A percentile compares a stretch with the other conserved stretches of the same genome.
phyloP scores from a whole-genome alignment of 2,113 vertebrate genomes.

The Phoenicopterus ruber region DNA sequence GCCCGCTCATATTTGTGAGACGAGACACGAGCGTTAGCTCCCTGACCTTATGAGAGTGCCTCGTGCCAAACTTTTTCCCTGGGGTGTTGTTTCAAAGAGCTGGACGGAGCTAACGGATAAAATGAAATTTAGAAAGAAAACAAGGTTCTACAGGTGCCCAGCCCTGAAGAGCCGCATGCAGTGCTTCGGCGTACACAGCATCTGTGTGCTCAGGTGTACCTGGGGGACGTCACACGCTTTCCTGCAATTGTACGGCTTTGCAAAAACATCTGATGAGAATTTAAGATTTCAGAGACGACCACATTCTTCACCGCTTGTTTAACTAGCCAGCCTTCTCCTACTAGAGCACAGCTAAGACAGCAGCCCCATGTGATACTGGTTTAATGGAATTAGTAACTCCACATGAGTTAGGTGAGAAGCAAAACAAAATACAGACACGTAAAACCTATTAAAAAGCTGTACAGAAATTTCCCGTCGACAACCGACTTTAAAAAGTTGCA shows the following conservation, averaged over 20 bases:
- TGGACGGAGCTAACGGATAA: background rate
- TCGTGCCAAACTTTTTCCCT: background rate
- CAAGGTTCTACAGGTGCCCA: background rate
- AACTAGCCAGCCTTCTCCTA: background rate
- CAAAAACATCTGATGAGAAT: slow-evolving; percentile 6
- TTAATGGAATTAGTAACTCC: background rate
- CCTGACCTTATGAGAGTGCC: background rate
- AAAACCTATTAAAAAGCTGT: background rate
- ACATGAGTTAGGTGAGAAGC: background rate
- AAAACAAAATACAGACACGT: background rate
- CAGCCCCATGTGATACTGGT: background rate
- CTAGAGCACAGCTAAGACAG: background rate
- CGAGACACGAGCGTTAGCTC: background rate
- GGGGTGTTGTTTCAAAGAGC: background rate
- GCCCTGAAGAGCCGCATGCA: background rate
- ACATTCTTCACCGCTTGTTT: background rate
- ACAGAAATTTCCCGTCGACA: background rate
- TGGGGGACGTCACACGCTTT: background rate
- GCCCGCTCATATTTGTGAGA: background rate
- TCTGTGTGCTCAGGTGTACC: slow-evolving; percentile 57
- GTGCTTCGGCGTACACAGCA: background rate
- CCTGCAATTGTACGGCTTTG: slow-evolving; percentile 23
- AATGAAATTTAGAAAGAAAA: slow-evolving; percentile 14
- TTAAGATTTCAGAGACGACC: background rate
- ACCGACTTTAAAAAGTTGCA: background rate